phyloP scores from a whole-genome alignment of 2,888 invertebrate species.

The Limnephilus rhombicus region DNA sequence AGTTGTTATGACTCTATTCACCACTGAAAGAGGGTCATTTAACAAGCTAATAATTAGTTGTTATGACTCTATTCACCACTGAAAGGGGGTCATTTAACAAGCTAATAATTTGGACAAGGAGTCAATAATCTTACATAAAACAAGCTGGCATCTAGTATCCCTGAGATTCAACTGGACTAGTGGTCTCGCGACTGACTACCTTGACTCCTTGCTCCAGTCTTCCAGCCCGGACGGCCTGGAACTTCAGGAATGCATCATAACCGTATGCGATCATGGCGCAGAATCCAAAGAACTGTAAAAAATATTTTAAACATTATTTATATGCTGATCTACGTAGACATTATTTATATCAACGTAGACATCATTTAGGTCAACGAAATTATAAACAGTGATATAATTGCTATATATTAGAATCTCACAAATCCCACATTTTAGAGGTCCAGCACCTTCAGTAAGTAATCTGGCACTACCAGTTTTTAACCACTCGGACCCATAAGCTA shows the following conservation, averaged over 20 bases:
- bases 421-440: too few relatives aligned
- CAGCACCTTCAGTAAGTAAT: too few relatives aligned
- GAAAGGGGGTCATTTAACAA: neutral
- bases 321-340: neutral
- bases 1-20: too few relatives aligned
- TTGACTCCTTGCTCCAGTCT: slow-evolving; percentile 86
- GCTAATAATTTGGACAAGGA: neutral
- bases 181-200: slow-evolving; percentile 81
- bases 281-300: slow-evolving; percentile 91
- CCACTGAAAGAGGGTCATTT: too few relatives aligned
- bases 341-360: neutral
- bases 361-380: neutral
- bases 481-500: too few relatives aligned
- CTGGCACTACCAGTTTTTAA: too few relatives aligned
- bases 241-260: slow-evolving; percentile 89
- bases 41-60: too few relatives aligned
- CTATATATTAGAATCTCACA: too few relatives aligned
- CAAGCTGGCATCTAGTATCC: slow-evolving; percentile 60
- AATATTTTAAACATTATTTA: neutral
- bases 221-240: slow-evolving; percentile 81
- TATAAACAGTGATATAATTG: too few relatives aligned
- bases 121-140: neutral
- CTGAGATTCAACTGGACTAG: slow-evolving; percentile 76
- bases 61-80: neutral
- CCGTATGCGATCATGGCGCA: slow-evolving; percentile 88